These are phyloP conservation scores for Hipposideros larvatus DNA, from an alignment of 2,797 vertebrate genomes.

Conservation along the genomic window DNA sequence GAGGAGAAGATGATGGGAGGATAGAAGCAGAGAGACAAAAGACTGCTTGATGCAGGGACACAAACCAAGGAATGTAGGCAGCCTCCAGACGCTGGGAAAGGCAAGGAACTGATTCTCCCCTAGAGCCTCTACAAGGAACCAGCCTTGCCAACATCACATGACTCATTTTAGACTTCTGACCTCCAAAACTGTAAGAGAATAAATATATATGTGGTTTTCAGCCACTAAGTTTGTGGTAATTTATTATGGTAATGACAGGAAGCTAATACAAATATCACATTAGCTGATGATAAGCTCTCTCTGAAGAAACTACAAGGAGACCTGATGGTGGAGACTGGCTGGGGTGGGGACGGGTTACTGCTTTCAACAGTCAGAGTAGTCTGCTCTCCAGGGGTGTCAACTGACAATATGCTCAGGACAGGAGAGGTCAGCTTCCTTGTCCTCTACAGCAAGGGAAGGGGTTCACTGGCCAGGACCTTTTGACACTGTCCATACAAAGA, in stretches of 20 bases:
- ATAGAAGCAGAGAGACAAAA: background rate
- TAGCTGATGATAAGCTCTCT: background rate
- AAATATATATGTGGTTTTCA: background rate
- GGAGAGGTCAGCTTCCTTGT: background rate
- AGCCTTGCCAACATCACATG: no score
- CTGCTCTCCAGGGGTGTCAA: background rate
- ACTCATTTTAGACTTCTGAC: background rate
- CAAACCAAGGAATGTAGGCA: background rate
- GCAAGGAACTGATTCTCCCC: background rate
- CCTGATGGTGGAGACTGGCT: background rate
- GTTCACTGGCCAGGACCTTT: background rate
- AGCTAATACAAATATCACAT: background rate
- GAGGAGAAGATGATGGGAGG: background rate
- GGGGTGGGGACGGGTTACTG: background rate
- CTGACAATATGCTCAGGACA: background rate
- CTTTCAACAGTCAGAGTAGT: background rate
- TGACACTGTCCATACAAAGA: background rate
- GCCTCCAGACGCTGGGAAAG: background rate
- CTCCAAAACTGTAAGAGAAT: background rate
- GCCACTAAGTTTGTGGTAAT: background rate
- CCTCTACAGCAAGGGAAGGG: background rate
- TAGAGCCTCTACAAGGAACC: background rate
- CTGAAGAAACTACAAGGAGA: background rate
- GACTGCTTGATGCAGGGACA: fast-evolving
- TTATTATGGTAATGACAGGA: background rate